Base-by-base conservation (phyloP, 1,140 invertebrate species). In the Branchinecta lynchi region DNA sequence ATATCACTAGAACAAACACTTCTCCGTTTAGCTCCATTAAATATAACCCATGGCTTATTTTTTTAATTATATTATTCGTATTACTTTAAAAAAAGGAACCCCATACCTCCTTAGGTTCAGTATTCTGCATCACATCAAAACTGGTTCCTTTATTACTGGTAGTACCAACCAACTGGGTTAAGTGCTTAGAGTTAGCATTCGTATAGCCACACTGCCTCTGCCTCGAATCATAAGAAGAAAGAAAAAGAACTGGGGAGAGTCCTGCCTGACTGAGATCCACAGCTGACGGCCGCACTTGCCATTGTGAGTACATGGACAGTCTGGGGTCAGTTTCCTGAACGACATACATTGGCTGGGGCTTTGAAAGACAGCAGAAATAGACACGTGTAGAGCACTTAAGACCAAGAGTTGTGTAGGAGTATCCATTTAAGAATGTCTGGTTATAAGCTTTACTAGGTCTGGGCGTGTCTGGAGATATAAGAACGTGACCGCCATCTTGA, bases 221-320 rank as follows among this genome's bases (percentile, higher is more conserved):
- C 60, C 89, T 82, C 9, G 89, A 79, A 71, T 77, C 75, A 71
- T 81, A 81, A 20, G 79, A 77, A 70, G 84, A 80, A 80, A 89
- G 84, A 66, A 86, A 81, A 77, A 82, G 80, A 70, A 81, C 82
- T 10, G 88, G 84, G 65, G 84, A 46, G 74, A 92, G 80, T 66
- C 88, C 87, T 45, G 85, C 77, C 9, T 85, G 84, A 78, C 89
- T 86, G 67, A 86, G 85, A 73, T 74, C 85, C 84, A 76, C 85
- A 84, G 75, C 87, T 83, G 43, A 73, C 44, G 44, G 44, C 60
- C 72, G 72, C 72, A 83, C 79, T 79, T 91, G 87, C 95, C 95
- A 98, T 77, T 97, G 95, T 9, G 92, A 96, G 76, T 98, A 98
- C 94, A 98, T 98, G 15, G 93, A 96, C 51, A 97, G 80, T 74